Evolutionary conservation across 2,888 invertebrate species (phyloP), one percentile per base, ranked within the genome.

Genomic region (Allolobophora icterica): DNA sequence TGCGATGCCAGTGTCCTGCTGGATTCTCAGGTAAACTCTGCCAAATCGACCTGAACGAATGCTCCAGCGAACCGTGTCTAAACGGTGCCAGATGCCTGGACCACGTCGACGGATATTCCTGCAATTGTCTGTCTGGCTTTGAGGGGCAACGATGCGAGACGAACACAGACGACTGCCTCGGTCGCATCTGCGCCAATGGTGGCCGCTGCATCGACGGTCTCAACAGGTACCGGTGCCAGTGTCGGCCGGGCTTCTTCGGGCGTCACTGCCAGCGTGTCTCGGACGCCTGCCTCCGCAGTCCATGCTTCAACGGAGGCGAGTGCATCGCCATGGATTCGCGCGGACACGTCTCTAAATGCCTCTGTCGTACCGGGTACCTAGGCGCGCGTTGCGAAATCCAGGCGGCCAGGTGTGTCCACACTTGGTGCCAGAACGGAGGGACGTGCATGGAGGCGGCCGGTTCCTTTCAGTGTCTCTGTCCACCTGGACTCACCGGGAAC

Each of bases 361-460:
- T 34, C 87, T 87, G 87, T 34, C 87, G 35, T 21, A 34, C 24
- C 13, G 87, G 87, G 38, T 87, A 87, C 35, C 35, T 87, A 19
- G 87, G 87, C 19, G 34, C 87, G 35, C 87, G 87, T 35, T 87
- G 87, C 19, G 87, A 87, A 38, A 38, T 87, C 35, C 87, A 87
- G 87, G 34, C 87, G 87, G 87, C 87, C 87, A 87, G 87, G 8
- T 87, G 87, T 35, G 87, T 38, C 87, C 35, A 35, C 35, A 38
- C 34, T 24, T 87, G 87, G 87, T 87, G 87, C 15, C 35, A 34
- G 21, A 87, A 87, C 87, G 87, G 34, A 13, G 87, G 87, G 0
- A 87, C 87, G 87, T 87, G 87, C 35, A 87, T 87, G 35, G 87
- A 87, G 35, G 87, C 35, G 19, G 87, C 35, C 87, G 87, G 87